Conservation (phyloP, 2,113 vertebrate genomes). For the Copsychus sechellarum region DNA sequence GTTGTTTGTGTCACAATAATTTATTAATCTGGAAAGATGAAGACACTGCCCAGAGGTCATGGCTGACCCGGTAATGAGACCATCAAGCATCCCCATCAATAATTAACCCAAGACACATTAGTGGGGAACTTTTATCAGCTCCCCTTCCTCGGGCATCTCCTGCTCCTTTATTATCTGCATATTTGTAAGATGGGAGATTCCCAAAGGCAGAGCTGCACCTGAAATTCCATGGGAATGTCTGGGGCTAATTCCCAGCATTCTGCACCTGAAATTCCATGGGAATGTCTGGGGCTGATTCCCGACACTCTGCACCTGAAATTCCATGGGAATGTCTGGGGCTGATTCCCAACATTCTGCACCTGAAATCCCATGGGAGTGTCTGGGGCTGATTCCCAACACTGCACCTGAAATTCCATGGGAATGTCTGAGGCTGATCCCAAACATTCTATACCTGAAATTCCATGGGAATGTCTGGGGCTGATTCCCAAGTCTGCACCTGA, state of each 20-base stretch:
- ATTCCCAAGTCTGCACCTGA: no score
- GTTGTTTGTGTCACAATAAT: slow-evolving; percentile 29
- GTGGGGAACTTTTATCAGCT: background rate
- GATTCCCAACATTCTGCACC: background rate
- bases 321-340: background rate
- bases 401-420: background rate
- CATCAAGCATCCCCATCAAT: slow-evolving; percentile 38
- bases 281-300: no score
- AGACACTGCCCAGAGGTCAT: slow-evolving; percentile 28
- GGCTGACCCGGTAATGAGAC: slow-evolving; percentile 47
- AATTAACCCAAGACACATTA: slow-evolving; percentile 38
- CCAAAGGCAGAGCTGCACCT: background rate
- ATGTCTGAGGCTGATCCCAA: no score
- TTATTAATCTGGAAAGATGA: slow-evolving; percentile 49
- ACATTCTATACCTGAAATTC: no score
- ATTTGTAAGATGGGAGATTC: background rate
- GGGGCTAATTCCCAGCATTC: no score
- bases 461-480: no score
- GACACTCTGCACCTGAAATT: no score
- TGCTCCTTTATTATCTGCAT: background rate
- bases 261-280: no score
- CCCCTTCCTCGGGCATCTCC: background rate
- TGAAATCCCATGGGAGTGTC: background rate
- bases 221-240: background rate
- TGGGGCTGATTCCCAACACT: background rate